phyloP scores from a whole-genome alignment of 1,140 invertebrate genomes.

The Macrosteles quadrilineatus region DNA sequence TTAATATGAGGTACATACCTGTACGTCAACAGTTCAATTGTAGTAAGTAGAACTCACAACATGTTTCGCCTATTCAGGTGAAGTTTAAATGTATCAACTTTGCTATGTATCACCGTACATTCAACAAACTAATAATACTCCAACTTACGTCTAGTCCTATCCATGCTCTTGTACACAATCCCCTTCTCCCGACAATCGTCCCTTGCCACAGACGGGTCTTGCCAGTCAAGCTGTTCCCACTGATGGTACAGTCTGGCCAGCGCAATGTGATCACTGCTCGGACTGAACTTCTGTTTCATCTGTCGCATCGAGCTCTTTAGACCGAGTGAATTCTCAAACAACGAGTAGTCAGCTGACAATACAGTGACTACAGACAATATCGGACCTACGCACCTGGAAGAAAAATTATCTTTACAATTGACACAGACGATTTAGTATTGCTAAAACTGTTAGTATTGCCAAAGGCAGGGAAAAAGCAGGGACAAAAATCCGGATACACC shows the following conservation, averaged over 20 bases:
- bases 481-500: no score
- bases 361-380: constrained; percentile 47
- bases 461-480: no score
- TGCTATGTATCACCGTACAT: no score
- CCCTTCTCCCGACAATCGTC: constrained; percentile 49
- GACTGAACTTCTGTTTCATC: constrained; percentile 54
- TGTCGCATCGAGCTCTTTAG: constrained; percentile 49
- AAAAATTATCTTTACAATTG: constrained; percentile 25
- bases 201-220: constrained; percentile 40
- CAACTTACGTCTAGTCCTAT: constrained; percentile 51
- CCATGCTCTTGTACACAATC: constrained; percentile 51
- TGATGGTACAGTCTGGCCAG: constrained; percentile 54
- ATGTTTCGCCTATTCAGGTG: no score
- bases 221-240: constrained; percentile 47
- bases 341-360: constrained; percentile 44
- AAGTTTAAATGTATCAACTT: no score
- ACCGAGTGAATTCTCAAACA: constrained; percentile 45
- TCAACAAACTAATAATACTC: no score
- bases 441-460: no score
- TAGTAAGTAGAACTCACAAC: no score
- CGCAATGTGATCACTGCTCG: constrained; percentile 58
- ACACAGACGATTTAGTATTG: no score
- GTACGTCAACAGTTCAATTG: no score
- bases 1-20: no score
- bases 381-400: constrained; percentile 51